Base-by-base conservation (phyloP, 2,888 invertebrate genomes). In the Imbricaverruca yamaguchii region DNA sequence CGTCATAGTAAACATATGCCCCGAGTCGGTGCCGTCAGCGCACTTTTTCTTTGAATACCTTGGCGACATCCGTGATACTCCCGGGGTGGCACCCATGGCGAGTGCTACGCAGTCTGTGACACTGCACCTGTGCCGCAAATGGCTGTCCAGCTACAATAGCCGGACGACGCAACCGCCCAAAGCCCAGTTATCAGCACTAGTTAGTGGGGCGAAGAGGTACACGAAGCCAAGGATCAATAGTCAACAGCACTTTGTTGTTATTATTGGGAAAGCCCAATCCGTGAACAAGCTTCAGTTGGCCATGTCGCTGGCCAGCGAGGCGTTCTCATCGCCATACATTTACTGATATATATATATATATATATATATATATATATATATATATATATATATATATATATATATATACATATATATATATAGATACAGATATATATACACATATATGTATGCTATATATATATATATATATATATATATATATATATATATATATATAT, bases 281-380 rank as follows among this genome's bases (percentile, higher is more conserved):
- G 39, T 39, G 39, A 39, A 39, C 39, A 39, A 39, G 39, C 1
- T 39, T 39, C 39, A 39, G 39, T 39, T 39, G 2, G 39, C 39
- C 39, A 39, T 39, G 39, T 39, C 39, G 39, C 39, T 39, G 4
- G 39, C 39, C 39, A 39, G 39, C 39, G 39, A 39, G 39, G 4
- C 39, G 39, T 39, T 39, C 39, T 39, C 39, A 39, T 39, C 39
- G 39, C 39, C 39, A 39, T 39, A 13, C 7, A 13, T 61, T 18
- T 13, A 18, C 61, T 61, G 57, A 13, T 2, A 13, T 57, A 13
- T 15, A 63, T 63, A 63, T 63, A 63, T 63, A 63, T 63, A 63
- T 63, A 63, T 63, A 63, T 63, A 63, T 63, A 63, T 63, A 63
- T 63, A 63, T 63, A 63, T 63, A 63, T 63, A 63, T 63, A 63